Base-by-base conservation (phyloP, 2,888 invertebrate species). In the Cylindroiulus punctatus region DNA sequence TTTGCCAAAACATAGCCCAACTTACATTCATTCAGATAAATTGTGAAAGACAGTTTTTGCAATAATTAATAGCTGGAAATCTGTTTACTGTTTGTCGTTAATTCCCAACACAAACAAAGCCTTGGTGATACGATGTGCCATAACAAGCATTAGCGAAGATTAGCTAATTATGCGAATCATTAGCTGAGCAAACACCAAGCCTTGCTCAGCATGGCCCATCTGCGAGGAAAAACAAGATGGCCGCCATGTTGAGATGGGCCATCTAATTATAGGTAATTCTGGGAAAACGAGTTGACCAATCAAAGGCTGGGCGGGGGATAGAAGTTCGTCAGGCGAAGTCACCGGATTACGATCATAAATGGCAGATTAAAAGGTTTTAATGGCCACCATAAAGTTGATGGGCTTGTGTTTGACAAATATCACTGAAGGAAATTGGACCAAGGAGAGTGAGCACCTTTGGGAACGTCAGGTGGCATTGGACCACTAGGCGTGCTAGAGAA, bases 301-400 rank as follows among this genome's bases (percentile, higher is more conserved):
- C 65, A 65, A 65, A 26, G 19, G 22, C 26, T 5, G 65, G 65
- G 65, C 8, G 65, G 65, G 8, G 65, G 26, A 65, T 19, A n/a
- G 65, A 65, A 65, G 26, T n/a, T n/a, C 10, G 26, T 1, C 65
- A 65, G 2, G 26, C 1, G 26, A 65, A 65, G 65, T 65, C 65
- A 26, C 65, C 26, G 65, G 26, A 65, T 65, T 65, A 65, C 65
- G 65, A 65, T 8, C 65, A 65, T 65, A 65, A 65, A 65, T 65
- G 22, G 65, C 65, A 65, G 19, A 65, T 65, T 65, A 65, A 65
- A 65, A 7, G 8, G 65, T 26, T 8, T 65, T 65, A 26, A 65
- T 65, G 12, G 26, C 26, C 65, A 8, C 12, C 65, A 26, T 65
- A 65, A 26, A 65, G 26, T 12, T 26, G 10, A 65, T 10, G 26